These are phyloP conservation scores for Idris sp. DNA, from an alignment of 1,140 invertebrate species.

Conservation along the genomic window DNA sequence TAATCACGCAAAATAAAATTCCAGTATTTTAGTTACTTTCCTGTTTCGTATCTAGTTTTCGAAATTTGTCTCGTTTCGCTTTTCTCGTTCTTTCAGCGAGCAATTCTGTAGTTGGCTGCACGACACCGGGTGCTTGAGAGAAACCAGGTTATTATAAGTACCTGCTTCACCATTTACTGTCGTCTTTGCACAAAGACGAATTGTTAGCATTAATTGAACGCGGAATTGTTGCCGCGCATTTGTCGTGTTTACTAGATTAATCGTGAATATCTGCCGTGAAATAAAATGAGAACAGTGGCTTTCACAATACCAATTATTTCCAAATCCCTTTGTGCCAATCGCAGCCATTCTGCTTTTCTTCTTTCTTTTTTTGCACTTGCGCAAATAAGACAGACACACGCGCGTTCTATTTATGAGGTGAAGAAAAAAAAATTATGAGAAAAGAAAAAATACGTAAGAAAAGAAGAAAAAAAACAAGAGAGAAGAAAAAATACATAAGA, in stretches of 20 bases:
- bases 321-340: conserved; percentile 27
- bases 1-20: too few relatives aligned
- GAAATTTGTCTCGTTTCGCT: conserved; percentile 25
- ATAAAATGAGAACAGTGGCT: conserved; percentile 31
- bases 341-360: not conserved
- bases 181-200: conserved; percentile 71
- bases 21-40: too few relatives aligned
- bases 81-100: conserved; percentile 29
- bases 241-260: conserved; percentile 59
- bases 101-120: conserved; percentile 56
- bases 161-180: conserved; percentile 71
- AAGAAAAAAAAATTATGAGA: too few relatives aligned
- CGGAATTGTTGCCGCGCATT: conserved; percentile 53
- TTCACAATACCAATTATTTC: conserved; percentile 49
- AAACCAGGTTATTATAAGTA: conserved; percentile 74
- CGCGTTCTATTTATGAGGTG: conserved; percentile 1
- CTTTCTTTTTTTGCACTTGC: conserved; percentile 4
- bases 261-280: conserved; percentile 51
- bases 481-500: too few relatives aligned
- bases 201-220: conserved; percentile 74
- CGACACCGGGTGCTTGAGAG: conserved; percentile 62
- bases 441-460: too few relatives aligned
- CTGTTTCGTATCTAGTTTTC: too few relatives aligned
- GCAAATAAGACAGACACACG: conserved; percentile 11
- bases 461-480: too few relatives aligned